phyloP scores from a whole-genome alignment of 23 tunicate genomes.

The Halocynthia aurantium region DNA sequence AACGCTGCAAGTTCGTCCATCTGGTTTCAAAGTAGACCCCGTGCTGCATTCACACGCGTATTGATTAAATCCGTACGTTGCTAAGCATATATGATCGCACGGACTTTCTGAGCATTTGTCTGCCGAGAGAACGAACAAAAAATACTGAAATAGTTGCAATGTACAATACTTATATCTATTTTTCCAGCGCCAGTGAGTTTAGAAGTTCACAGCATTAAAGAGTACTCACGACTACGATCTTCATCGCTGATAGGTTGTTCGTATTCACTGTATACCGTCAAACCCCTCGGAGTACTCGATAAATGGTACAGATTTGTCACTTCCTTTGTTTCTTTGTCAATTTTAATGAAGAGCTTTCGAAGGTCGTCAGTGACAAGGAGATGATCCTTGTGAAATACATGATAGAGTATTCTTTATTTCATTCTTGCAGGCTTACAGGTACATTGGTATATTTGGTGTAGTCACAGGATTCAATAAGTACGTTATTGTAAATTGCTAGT shows the following conservation, averaged over 20 bases:
- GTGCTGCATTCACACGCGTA: slow-evolving; percentile 45
- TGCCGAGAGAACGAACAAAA: slow-evolving; percentile 1
- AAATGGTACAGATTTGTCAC: background rate
- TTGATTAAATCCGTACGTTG: slow-evolving; percentile 1
- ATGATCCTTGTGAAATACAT: background rate
- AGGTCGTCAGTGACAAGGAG: slow-evolving; percentile 18
- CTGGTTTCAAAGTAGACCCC: slow-evolving; percentile 31
- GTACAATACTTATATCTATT: background rate
- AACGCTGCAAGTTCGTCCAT: slow-evolving; percentile 29
- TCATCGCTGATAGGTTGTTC: slow-evolving; percentile 8
- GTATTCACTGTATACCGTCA: slow-evolving; percentile 17
- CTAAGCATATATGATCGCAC: slow-evolving; percentile 52
- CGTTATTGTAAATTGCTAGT: too few species aligned
- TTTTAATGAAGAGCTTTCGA: background rate
- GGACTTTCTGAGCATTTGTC: slow-evolving; percentile 38
- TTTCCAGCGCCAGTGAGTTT: background rate
- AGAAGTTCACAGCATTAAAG: background rate
- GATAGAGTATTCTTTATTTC: too few species aligned
- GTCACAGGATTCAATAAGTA: too few species aligned
- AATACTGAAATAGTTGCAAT: background rate
- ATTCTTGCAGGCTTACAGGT: too few species aligned
- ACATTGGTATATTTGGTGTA: too few species aligned
- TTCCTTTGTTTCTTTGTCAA: slow-evolving; percentile 11
- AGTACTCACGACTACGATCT: background rate
- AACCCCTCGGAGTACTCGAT: background rate